These are phyloP conservation scores for Lepidurus couesii DNA, from an alignment of 1,140 invertebrate genomes.

Conservation along the genomic window DNA sequence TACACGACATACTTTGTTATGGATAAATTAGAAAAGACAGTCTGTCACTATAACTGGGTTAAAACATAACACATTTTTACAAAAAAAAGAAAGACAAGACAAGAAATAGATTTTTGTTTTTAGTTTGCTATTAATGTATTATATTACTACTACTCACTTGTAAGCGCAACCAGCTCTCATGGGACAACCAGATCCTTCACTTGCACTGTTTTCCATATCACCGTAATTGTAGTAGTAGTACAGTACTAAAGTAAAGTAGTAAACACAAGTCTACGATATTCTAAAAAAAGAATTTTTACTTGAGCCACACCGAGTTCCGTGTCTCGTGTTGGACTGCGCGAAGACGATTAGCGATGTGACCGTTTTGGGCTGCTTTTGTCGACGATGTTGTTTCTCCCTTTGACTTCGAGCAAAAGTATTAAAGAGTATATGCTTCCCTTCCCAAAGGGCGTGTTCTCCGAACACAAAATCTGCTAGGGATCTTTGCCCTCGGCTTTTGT, in stretches of 20 bases:
- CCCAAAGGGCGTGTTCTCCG: neutral
- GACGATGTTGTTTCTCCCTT: neutral
- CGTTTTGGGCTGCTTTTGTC: neutral
- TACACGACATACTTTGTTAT: no score
- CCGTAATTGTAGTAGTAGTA: neutral
- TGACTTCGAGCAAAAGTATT: neutral
- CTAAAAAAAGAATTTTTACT: no score
- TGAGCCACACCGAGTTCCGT: neutral
- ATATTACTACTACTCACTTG: neutral
- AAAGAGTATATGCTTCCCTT: neutral
- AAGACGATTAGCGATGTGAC: neutral
- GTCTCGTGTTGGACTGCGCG: neutral
- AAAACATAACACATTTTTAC: no score
- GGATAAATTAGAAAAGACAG: no score
- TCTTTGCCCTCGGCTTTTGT: neutral
- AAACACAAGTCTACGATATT: no score
- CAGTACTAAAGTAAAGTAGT: no score
- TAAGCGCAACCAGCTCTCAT: neutral
- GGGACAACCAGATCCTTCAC: neutral
- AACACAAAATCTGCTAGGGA: neutral
- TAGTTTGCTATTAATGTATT: no score
- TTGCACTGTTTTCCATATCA: neutral
- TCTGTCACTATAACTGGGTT: no score
- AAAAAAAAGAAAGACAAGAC: no score
- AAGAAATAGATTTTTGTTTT: no score